Conservation (phyloP, 2,113 vertebrate species). For the Aegithalos caudatus region DNA sequence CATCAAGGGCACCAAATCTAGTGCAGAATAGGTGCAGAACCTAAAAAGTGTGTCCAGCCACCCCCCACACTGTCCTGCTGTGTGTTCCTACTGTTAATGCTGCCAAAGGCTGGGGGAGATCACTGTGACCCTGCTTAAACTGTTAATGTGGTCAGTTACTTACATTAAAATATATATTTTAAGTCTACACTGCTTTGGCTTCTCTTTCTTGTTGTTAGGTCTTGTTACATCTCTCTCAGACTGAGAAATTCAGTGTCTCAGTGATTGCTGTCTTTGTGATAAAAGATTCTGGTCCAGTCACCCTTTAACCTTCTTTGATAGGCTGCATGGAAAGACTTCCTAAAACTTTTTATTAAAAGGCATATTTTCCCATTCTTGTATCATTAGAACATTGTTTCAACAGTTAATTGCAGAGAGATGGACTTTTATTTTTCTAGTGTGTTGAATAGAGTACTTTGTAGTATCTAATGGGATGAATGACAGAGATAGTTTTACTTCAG, state of each 20-base stretch:
- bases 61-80: rapidly evolving
- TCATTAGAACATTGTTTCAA: background rate
- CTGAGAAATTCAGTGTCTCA: background rate
- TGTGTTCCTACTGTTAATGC: background rate
- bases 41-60: background rate
- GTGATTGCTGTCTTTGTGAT: background rate
- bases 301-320: background rate
- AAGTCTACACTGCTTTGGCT: background rate
- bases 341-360: background rate
- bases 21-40: background rate
- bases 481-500: background rate
- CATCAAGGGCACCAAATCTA: too few species aligned
- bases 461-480: background rate
- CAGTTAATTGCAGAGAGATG: background rate
- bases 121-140: background rate
- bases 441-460: background rate
- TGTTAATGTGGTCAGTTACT: background rate
- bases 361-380: background rate
- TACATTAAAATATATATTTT: background rate
- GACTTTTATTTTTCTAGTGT: background rate
- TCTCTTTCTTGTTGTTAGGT: background rate
- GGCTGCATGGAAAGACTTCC: background rate
- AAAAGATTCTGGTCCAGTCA: background rate
- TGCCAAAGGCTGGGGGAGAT: background rate
- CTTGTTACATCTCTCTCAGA: background rate